Base-by-base conservation (phyloP, 2,113 vertebrate genomes). In the Hippopotamus amphibius region DNA sequence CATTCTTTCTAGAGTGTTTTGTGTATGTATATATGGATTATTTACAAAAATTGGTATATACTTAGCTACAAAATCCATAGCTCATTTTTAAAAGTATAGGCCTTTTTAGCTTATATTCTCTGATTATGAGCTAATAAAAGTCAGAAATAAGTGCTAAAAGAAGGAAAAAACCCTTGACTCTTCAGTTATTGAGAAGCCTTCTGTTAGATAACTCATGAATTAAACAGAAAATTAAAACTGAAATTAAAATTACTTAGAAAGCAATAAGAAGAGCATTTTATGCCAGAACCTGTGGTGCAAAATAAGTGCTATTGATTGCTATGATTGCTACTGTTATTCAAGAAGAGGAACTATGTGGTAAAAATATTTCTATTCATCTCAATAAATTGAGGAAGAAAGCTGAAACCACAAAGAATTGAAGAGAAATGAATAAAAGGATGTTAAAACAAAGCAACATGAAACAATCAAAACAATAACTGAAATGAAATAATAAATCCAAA, bases 181-280 rank as follows among this genome's bases (percentile, higher is more conserved):
- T 87, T 95, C 22, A 37, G n/a, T 26, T 80, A 74, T 37, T 48
- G 82, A 76, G 37, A 93, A 61, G 6, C 2, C 43, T 10, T 65
- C 7, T 82, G 48, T 48, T 74, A 63, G 57, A 74, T 79, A 68
- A 88, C 19, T 48, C 21, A 50, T 22, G 10, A 41, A 69, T 86
- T 92, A 80, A 80, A 83, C 26, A 80, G 26, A 66, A 88, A 84
- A 74, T 19, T 26, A 83, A 83, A 88, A 88, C 9, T 26, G 15
- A 87, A 79, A 55, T 72, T 55, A 74, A 84, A 89, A 37, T 65
- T 57, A n/a, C 43, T 72, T 92, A 57, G 37, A 53, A 94, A 94
- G 26, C 77, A 12, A n/a, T 50, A 46, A 76, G 37, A 37, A 68
- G 7, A 77, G 26, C 4, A 43, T 22, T 65, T 94, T 43, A 22